Base-by-base conservation (phyloP, 2,888 invertebrate species). In the Scaptomyza parva region DNA sequence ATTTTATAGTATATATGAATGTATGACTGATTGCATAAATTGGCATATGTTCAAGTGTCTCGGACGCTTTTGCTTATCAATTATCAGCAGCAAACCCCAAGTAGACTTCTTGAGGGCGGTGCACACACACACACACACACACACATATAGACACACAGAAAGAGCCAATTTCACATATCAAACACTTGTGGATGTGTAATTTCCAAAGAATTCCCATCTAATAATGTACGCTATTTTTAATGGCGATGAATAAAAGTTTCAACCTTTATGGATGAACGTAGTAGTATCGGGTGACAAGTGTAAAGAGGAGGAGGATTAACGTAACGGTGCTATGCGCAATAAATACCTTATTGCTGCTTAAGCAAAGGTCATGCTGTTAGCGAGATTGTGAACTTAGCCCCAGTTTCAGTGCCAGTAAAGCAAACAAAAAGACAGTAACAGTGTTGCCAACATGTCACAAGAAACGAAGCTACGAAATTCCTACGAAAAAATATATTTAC, bases 31-130 rank as follows among this genome's bases (percentile, higher is more conserved):
- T 73, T 71, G 61, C 54, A 53, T 62, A 62, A 68, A 71, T 57
- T 68, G 76, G 76, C 60, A 64, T 58, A 59, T 68, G 65, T 76
- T 76, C 61, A 64, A 75, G 72, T 64, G 60, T 57, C 41, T 57
- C 54, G 57, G 57, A 76, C 72, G 37, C 48, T 41, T 62, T 7
- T 28, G 71, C 74, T 75, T 76, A 75, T 76, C 72, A 61, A 35
- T 76, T 55, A 76, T 71, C 63, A 68, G 63, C 52, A 22, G 11
- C 33, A 35, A n/a, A 26, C 9, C 2, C 24, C 5, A 51, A 30
- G 33, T 55, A 30, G 20, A 28, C 39, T 28, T 12, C 44, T 47
- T 33, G 6, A 18, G 41, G 43, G 17, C 18, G 47, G 43, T 35
- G n/a, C n/a, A 35, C 24, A 37, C 26, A 14, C 6, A 24, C 2